Evolutionary conservation across 2,888 invertebrate genomes (phyloP).

Genomic region (Adela reaumurella): DNA sequence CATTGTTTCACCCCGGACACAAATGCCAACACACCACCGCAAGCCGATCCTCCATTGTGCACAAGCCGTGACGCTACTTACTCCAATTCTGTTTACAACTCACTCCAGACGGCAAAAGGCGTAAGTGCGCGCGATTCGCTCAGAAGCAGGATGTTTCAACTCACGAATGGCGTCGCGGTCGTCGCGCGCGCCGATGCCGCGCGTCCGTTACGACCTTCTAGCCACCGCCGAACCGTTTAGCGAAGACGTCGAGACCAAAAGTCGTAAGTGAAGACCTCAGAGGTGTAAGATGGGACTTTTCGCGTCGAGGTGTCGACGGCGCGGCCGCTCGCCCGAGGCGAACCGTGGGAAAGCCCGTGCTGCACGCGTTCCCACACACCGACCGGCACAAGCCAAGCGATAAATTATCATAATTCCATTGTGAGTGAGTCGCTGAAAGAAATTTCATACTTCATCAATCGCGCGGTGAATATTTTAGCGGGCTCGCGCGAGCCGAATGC

Average conservation of each 20-base stretch:
- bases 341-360: slow-evolving; percentile 54
- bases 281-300: slow-evolving; percentile 27
- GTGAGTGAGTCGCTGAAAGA: slow-evolving; percentile 57
- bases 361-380: slow-evolving; percentile 57
- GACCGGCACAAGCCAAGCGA: slow-evolving; percentile 56
- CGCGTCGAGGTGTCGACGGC: slow-evolving; percentile 20
- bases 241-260: slow-evolving; percentile 16
- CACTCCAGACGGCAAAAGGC: slow-evolving; percentile 28
- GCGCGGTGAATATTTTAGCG: slow-evolving; percentile 54
- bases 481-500: slow-evolving; percentile 27
- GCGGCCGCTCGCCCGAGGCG: slow-evolving; percentile 13
- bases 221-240: slow-evolving; percentile 9
- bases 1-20: not conserved
- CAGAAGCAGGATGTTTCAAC: slow-evolving; percentile 18
- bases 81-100: slow-evolving; percentile 47
- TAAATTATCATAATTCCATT: slow-evolving; percentile 59
- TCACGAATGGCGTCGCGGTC: slow-evolving; percentile 8
- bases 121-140: slow-evolving; percentile 25
- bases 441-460: slow-evolving; percentile 57
- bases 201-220: slow-evolving; percentile 27
- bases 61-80: slow-evolving; percentile 55
- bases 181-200: slow-evolving; percentile 14
- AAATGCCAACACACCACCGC: slow-evolving; percentile 15
- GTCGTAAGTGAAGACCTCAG: slow-evolving; percentile 27
- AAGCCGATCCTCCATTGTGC: slow-evolving; percentile 45